Conservation (phyloP, 2,113 vertebrate species). For the Tauraco erythrolophus region DNA sequence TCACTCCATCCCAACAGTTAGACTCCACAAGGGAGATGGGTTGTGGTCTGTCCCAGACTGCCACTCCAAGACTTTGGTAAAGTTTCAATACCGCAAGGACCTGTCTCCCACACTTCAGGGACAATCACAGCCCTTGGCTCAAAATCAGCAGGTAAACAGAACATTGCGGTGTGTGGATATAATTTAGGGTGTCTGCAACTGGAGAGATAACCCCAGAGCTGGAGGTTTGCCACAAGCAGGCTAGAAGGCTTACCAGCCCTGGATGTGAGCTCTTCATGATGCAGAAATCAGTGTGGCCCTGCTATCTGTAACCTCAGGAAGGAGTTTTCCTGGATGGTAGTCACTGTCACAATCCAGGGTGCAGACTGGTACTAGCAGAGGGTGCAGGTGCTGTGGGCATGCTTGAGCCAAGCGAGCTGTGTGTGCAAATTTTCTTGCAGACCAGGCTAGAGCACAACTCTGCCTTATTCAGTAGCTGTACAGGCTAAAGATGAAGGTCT, state of each 20-base stretch:
- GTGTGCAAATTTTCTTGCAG: not conserved
- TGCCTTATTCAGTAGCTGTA: not conserved
- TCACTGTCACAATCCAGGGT: not conserved
- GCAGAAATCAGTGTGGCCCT: not conserved
- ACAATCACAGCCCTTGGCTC: not conserved
- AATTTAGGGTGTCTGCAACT: not conserved
- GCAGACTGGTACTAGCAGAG: not conserved
- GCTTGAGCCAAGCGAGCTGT: not conserved
- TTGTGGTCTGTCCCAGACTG: not conserved
- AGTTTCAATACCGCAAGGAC: not conserved
- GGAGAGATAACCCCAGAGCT: not conserved
- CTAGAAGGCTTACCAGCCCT: not conserved
- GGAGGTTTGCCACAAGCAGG: not conserved
- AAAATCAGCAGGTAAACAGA: not conserved
- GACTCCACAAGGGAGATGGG: not conserved
- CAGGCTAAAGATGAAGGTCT: not conserved
- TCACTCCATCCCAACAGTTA: not conserved
- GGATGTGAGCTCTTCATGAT: not conserved
- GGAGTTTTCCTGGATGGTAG: not conserved
- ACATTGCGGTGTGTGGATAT: not conserved
- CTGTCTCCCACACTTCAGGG: not conserved
- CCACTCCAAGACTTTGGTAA: not conserved
- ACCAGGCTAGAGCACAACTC: not conserved
- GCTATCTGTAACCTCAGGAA: not conserved
- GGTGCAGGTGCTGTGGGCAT: not conserved